Percentiles rank a stretch among this genome's conserved stretches.
Conservation (phyloP, 2,797 vertebrate genomes). For the Sebastes alutus region DNA sequence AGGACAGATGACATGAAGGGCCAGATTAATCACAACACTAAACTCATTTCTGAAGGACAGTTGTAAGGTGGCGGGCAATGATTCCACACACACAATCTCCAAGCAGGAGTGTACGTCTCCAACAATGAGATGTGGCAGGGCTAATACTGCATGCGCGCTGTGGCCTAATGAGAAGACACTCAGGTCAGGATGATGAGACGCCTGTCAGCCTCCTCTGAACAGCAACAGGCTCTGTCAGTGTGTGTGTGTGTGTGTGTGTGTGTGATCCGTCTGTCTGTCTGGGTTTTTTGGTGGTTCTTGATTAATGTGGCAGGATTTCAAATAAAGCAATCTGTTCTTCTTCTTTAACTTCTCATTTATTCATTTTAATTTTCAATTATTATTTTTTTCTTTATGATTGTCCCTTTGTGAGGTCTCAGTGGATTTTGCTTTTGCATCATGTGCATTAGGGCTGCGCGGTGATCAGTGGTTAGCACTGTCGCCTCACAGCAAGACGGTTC, state of each 20-base stretch:
- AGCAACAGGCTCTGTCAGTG: background rate
- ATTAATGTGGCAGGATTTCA: slow-evolving; percentile 20
- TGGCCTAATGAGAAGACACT: slow-evolving; percentile 60
- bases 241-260: background rate
- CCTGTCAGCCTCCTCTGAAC: slow-evolving; percentile 24
- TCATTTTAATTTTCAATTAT: background rate
- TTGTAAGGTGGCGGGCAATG: slow-evolving; percentile 28
- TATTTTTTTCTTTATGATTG: too few relatives aligned
- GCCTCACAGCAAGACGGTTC: too few relatives aligned
- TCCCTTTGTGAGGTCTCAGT: too few relatives aligned
- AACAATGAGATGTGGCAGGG: slow-evolving; percentile 67
- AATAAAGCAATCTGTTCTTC: background rate
- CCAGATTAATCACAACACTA: slow-evolving; percentile 75
- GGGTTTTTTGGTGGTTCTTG: background rate
- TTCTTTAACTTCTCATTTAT: background rate
- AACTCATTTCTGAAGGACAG: slow-evolving; percentile 74
- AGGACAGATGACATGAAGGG: slow-evolving; percentile 49
- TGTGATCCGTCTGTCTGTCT: background rate
- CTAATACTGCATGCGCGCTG: slow-evolving; percentile 57
- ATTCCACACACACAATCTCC: slow-evolving; percentile 19
- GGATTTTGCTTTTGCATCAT: too few relatives aligned
- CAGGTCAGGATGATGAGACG: slow-evolving; percentile 32
- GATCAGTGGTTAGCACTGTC: too few relatives aligned
- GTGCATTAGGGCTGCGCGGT: too few relatives aligned
- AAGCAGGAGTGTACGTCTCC: slow-evolving; percentile 28